Evolutionary conservation across 2,113 vertebrate genomes (phyloP).

Genomic region (Neolamprologus sp.): DNA sequence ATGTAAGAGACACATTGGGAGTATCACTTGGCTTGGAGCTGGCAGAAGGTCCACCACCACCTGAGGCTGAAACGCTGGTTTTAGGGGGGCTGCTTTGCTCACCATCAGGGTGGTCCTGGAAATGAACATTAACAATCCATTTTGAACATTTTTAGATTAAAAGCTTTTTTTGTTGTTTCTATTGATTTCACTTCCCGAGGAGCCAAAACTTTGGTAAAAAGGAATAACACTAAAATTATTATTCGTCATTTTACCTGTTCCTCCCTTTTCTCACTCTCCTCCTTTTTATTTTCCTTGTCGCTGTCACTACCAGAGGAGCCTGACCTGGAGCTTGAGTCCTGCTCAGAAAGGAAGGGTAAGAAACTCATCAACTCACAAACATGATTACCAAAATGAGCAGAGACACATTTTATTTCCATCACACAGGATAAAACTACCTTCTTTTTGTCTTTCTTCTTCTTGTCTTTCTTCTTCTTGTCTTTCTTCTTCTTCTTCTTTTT

Average conservation of each 20-base stretch:
- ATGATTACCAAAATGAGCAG: neutral
- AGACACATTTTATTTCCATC: neutral
- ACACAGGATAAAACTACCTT: neutral
- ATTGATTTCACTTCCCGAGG: constrained; percentile 16
- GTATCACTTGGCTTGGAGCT: neutral
- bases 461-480: constrained; percentile 29
- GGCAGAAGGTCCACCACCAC: neutral
- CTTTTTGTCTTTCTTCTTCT: constrained; percentile 3
- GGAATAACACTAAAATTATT: neutral
- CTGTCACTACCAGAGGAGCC: neutral
- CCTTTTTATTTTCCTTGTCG: constrained; percentile 17
- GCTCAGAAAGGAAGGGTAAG: neutral
- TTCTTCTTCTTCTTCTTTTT: constrained; percentile 48
- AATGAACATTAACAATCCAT: neutral
- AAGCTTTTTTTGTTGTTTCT: neutral
- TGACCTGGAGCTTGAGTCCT: constrained; percentile 32
- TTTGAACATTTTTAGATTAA: neutral
- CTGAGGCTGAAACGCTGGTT: neutral
- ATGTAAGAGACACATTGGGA: neutral
- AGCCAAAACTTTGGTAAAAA: neutral
- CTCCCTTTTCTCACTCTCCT: neutral
- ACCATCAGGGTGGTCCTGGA: neutral
- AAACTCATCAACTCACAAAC: neutral
- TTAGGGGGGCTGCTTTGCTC: neutral
- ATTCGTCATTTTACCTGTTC: neutral